Conservation (phyloP, 2,113 vertebrate species). For the Ceyx melanurus region DNA sequence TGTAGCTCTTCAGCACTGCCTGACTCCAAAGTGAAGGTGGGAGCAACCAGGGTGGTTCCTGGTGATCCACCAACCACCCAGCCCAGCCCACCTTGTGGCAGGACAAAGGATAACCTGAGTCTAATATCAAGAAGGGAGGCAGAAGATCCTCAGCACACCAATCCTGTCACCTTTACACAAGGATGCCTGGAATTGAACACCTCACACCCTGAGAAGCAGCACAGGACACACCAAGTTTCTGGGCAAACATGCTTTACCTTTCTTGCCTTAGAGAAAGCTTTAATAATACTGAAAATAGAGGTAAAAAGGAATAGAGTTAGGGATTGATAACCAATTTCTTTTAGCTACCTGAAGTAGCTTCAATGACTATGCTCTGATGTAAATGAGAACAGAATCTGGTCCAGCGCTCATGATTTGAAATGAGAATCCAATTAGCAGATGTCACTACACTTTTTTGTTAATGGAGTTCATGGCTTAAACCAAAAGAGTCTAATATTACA, state of each 20-base stretch:
- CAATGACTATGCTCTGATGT: not conserved
- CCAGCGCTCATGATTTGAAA: constrained; percentile 9
- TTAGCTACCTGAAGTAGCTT: not conserved
- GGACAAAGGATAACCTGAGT: not conserved
- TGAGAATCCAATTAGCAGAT: constrained; percentile 17
- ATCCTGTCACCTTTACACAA: not conserved
- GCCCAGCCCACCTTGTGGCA: not conserved
- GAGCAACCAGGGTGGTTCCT: not conserved
- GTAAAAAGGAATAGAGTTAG: not conserved
- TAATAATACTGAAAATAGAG: not conserved
- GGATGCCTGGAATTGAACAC: not conserved
- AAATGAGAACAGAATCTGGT: constrained; percentile 11
- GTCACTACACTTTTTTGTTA: not conserved
- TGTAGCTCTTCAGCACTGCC: not conserved
- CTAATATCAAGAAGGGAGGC: not conserved
- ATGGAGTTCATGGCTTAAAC: constrained; percentile 23
- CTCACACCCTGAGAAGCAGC: not conserved
- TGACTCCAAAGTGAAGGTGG: not conserved
- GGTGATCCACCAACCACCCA: not conserved
- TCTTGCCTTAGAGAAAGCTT: not conserved
- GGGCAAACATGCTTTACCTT: not conserved
- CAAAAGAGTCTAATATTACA: not conserved
- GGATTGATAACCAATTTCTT: not conserved
- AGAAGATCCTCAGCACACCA: not conserved
- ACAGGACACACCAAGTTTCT: not conserved